Evolutionary conservation across 2,888 invertebrate species (phyloP).

Genomic region (Parasteatoda lunata): DNA sequence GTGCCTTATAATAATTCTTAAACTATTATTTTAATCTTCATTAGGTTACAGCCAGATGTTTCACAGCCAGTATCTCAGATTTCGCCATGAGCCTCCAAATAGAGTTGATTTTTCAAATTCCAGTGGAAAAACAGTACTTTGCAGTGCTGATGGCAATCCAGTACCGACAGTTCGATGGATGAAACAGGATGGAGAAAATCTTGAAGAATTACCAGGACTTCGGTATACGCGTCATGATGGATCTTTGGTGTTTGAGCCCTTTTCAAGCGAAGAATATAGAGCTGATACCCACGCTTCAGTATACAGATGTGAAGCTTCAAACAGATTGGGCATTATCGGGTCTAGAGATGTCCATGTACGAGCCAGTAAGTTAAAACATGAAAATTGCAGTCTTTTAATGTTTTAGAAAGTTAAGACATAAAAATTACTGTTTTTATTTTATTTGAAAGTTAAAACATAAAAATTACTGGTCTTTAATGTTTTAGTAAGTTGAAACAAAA

Average conservation of each 20-base stretch:
- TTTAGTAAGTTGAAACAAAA: no score
- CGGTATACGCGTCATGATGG: conserved; percentile 67
- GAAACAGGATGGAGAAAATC: conserved; percentile 36
- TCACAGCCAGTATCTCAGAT: conserved; percentile 18
- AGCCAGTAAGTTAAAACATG: conserved; percentile 60
- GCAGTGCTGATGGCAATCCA: conserved; percentile 47
- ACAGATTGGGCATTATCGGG: conserved; percentile 63
- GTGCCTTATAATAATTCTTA: no score
- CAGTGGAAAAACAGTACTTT: conserved; percentile 43
- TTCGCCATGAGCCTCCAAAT: conserved; percentile 46
- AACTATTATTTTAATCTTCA: neutral
- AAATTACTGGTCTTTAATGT: no score
- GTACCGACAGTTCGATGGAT: conserved; percentile 43
- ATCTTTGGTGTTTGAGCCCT: conserved; percentile 66
- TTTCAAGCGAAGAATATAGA: conserved; percentile 68
- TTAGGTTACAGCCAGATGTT: conserved; percentile 14
- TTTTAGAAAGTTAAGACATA: no score
- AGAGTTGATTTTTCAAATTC: conserved; percentile 59
- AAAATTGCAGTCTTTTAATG: no score
- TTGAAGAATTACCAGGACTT: conserved; percentile 50
- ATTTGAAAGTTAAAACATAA: no score
- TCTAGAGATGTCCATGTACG: conserved; percentile 69
- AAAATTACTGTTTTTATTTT: no score
- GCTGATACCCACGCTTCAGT: conserved; percentile 69
- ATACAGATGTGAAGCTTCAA: conserved; percentile 68